phyloP scores from a whole-genome alignment of 2,888 invertebrate genomes.

The Mimachlamys varia region DNA sequence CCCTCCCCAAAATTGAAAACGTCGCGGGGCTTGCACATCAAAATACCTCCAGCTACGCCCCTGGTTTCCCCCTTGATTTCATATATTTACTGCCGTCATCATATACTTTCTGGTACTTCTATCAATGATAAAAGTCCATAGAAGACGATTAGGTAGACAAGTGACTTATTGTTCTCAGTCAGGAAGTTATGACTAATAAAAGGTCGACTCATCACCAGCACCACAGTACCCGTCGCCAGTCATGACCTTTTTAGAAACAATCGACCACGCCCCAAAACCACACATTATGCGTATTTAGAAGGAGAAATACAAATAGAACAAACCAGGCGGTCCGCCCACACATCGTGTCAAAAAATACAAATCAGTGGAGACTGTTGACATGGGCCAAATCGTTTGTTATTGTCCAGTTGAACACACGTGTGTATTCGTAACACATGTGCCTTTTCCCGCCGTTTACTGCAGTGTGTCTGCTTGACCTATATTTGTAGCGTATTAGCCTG shows the following conservation, averaged over 20 bases:
- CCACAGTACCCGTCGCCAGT: neutral
- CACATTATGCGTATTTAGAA: neutral
- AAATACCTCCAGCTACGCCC: no score
- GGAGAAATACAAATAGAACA: neutral
- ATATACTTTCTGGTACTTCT: no score
- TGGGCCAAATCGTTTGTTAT: neutral
- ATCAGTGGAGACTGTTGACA: neutral
- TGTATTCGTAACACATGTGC: neutral
- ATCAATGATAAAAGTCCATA: no score
- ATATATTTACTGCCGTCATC: no score
- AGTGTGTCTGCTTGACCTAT: neutral
- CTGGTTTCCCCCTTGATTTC: no score
- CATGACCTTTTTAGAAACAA: neutral
- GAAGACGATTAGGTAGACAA: no score
- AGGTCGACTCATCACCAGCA: neutral
- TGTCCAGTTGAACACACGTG: conserved; percentile 25
- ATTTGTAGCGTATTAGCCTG: neutral
- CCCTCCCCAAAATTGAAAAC: no score
- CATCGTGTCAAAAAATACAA: conserved; percentile 48
- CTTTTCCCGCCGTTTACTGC: conserved; percentile 41
- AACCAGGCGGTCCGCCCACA: conserved; percentile 69
- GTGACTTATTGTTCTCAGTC: neutral
- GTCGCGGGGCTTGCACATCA: no score
- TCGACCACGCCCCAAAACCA: conserved; percentile 1
- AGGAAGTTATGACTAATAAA: conserved; percentile 12